These are phyloP conservation scores for Tachina fera DNA, from an alignment of 2,888 invertebrate species.

Conservation along the genomic window DNA sequence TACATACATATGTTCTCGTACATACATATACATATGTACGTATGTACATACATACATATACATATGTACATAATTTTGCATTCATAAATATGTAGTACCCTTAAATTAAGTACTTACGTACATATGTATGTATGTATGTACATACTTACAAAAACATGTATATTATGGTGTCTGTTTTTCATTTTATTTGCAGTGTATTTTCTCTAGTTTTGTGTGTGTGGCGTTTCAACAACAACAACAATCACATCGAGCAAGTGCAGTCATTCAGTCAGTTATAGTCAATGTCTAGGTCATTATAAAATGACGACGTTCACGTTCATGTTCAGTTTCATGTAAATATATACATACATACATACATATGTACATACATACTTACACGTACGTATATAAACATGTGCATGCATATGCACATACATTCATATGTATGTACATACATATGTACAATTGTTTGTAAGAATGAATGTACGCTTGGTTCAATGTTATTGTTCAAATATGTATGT, in stretches of 20 bases:
- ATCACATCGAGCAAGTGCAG: constrained; percentile 61
- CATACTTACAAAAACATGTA: constrained; percentile 25
- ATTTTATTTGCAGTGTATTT: constrained; percentile 29
- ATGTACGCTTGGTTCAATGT: neutral
- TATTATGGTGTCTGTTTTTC: constrained; percentile 26
- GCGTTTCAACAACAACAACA: constrained; percentile 39
- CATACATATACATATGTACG: too few relatives aligned
- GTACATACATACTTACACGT: constrained; percentile 12
- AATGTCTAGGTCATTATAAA: constrained; percentile 72
- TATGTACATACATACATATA: neutral
- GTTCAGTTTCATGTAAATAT: constrained; percentile 55
- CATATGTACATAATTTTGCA: too few relatives aligned
- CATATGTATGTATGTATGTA: neutral
- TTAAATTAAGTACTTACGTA: too few relatives aligned
- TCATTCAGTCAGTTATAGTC: constrained; percentile 69
- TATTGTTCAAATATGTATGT: neutral
- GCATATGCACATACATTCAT: constrained; percentile 39
- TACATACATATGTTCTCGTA: neutral
- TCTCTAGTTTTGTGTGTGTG: constrained; percentile 42
- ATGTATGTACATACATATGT: neutral
- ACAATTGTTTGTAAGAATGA: neutral
- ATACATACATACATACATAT: neutral
- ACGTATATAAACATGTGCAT: constrained; percentile 5
- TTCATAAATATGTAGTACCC: too few relatives aligned
- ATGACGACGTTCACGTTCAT: constrained; percentile 71